Evolutionary conservation across 2,113 vertebrate genomes (phyloP).

Genomic region (Ammodytes marinus): DNA sequence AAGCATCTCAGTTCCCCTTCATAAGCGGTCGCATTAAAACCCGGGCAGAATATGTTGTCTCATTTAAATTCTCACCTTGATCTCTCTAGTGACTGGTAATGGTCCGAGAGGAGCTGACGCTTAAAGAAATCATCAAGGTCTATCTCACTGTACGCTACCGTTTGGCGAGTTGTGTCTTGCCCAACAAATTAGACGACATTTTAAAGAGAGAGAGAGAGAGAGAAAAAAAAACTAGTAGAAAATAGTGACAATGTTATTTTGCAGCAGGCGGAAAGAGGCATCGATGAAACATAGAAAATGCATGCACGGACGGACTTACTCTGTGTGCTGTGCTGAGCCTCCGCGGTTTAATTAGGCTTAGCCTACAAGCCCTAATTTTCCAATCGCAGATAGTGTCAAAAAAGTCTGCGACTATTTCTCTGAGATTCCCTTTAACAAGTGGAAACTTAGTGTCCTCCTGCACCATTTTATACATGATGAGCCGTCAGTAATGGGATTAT

Average conservation of each 20-base stretch:
- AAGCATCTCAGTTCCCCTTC: not conserved
- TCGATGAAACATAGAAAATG: constrained; percentile 64
- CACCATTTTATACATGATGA: constrained; percentile 99
- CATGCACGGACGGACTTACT: constrained; percentile 87
- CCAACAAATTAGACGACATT: not conserved
- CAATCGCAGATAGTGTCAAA: constrained; percentile 84
- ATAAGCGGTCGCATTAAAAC: constrained; percentile 55
- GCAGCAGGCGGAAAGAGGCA: constrained; percentile 49
- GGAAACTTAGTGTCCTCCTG: constrained; percentile 99
- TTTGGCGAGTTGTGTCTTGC: constrained; percentile 2
- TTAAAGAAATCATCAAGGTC: constrained; percentile 43
- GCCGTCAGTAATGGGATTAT: constrained; percentile 99
- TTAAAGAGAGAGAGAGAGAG: not conserved
- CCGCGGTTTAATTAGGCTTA: constrained; percentile 64
- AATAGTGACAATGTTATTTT: constrained; percentile 20
- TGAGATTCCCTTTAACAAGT: constrained; percentile 98
- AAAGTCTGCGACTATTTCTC: constrained; percentile 94
- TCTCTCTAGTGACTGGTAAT: constrained; percentile 74
- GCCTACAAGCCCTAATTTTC: constrained; percentile 71
- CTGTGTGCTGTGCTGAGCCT: constrained; percentile 69
- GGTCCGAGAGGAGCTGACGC: constrained; percentile 73
- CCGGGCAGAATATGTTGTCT: constrained; percentile 51
- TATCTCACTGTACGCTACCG: constrained; percentile 1
- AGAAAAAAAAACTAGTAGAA: not conserved
- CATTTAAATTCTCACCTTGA: constrained; percentile 77